phyloP scores from a whole-genome alignment of 2,113 vertebrate genomes.

The Sorex fumeus region DNA sequence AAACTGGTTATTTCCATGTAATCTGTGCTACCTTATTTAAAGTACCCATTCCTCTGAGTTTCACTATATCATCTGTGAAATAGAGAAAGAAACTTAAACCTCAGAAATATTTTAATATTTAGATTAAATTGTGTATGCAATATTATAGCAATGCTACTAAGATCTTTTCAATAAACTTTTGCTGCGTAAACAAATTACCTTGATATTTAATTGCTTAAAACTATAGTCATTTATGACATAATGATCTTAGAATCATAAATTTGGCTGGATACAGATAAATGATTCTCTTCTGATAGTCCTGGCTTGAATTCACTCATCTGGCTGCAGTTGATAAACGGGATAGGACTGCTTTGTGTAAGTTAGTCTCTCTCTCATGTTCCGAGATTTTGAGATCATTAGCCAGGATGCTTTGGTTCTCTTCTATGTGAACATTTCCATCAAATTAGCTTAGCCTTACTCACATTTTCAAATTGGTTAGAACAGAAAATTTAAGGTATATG shows the following conservation, averaged over 20 bases:
- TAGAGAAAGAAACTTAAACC: not conserved
- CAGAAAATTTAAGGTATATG: not conserved
- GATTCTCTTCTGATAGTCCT: not conserved
- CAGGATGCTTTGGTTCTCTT: not conserved
- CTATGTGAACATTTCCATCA: not conserved
- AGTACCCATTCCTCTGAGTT: not conserved
- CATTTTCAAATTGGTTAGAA: not conserved
- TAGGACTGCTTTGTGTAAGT: not conserved
- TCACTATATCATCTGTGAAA: not conserved
- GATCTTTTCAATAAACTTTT: not conserved
- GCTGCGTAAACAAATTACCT: not conserved
- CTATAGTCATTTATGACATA: not conserved
- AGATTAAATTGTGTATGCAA: not conserved
- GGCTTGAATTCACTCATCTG: not conserved
- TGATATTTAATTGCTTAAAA: slow-evolving; percentile 12
- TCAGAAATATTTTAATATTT: not conserved
- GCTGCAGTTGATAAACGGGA: not conserved
- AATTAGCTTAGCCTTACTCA: not conserved
- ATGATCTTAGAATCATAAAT: not conserved
- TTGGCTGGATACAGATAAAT: not conserved
- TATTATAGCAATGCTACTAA: not conserved
- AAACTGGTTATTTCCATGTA: not conserved
- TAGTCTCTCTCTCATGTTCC: not conserved
- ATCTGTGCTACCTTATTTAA: not conserved
- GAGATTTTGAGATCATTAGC: not conserved